Conservation (phyloP, 1,140 invertebrate species). For the Hylyphantes graminicola region DNA sequence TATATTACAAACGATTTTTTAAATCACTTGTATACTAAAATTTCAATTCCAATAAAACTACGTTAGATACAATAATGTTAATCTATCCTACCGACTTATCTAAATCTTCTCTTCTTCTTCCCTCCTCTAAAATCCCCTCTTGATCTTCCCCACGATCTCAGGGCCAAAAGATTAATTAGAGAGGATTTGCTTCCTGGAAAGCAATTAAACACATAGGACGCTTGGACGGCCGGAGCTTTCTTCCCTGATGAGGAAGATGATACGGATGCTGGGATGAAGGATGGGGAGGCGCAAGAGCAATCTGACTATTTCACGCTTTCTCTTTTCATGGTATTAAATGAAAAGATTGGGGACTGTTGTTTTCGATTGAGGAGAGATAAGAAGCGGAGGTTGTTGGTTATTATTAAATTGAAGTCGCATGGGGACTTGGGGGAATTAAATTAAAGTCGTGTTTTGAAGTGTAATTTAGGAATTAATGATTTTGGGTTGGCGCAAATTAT, state of each 20-base stretch:
- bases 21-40: too few relatives aligned
- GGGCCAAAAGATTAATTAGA: slow-evolving; percentile 41
- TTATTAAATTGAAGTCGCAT: too few relatives aligned
- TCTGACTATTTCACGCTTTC: slow-evolving; percentile 37
- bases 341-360: slow-evolving; percentile 15
- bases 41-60: too few relatives aligned
- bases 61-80: too few relatives aligned
- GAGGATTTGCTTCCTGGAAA: slow-evolving; percentile 31
- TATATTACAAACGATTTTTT: too few relatives aligned
- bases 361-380: neutral
- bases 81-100: neutral
- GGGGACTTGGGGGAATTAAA: too few relatives aligned
- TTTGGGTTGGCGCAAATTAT: too few relatives aligned
- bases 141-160: slow-evolving; percentile 1
- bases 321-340: neutral
- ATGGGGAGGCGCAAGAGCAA: neutral
- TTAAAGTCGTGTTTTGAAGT: too few relatives aligned
- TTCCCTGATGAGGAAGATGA: neutral
- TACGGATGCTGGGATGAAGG: neutral
- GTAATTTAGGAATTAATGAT: too few relatives aligned
- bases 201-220: slow-evolving; percentile 39
- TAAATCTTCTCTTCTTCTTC: slow-evolving; percentile 6
- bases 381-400: neutral
- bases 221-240: neutral
- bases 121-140: slow-evolving; percentile 6